Evolutionary conservation across 2,888 invertebrate genomes (phyloP).

Genomic region (Drosophila quinaria): DNA sequence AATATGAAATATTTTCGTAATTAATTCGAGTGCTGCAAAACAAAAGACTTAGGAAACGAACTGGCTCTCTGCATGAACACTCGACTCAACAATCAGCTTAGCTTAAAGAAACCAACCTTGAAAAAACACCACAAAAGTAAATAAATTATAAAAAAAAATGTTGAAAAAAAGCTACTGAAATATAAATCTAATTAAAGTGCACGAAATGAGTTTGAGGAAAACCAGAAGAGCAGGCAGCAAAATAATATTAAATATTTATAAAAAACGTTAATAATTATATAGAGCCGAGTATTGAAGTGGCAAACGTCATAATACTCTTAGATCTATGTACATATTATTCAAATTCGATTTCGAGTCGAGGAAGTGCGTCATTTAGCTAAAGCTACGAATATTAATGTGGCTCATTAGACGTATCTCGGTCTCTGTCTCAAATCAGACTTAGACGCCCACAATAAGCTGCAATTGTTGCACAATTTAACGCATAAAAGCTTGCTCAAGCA

Average conservation of each 20-base stretch:
- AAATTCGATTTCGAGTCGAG: conserved; percentile 22
- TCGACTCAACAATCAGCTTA: conserved; percentile 14
- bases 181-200: conserved; percentile 58
- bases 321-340: conserved; percentile 14
- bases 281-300: conserved; percentile 21
- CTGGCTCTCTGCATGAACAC: conserved; percentile 28
- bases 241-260: conserved; percentile 34
- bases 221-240: conserved; percentile 47
- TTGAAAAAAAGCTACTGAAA: conserved; percentile 24
- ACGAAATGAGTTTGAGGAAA: conserved; percentile 47
- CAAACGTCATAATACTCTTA: conserved; percentile 17
- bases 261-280: conserved; percentile 31
- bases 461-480: conserved; percentile 65
- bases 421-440: conserved; percentile 4
- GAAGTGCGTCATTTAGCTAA: conserved; percentile 52
- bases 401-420: conserved; percentile 54
- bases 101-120: conserved; percentile 63
- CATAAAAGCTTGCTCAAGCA: conserved; percentile 47
- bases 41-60: conserved; percentile 57
- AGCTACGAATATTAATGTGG: conserved; percentile 55
- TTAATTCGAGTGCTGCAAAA: conserved; percentile 25
- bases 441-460: conserved; percentile 60
- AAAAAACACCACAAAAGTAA: conserved; percentile 22
- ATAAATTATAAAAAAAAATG: conserved; percentile 38
- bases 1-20: conserved; percentile 13